These are phyloP conservation scores for Coturnix japonica DNA, from an alignment of 2,113 vertebrate species.

Conservation along the genomic window DNA sequence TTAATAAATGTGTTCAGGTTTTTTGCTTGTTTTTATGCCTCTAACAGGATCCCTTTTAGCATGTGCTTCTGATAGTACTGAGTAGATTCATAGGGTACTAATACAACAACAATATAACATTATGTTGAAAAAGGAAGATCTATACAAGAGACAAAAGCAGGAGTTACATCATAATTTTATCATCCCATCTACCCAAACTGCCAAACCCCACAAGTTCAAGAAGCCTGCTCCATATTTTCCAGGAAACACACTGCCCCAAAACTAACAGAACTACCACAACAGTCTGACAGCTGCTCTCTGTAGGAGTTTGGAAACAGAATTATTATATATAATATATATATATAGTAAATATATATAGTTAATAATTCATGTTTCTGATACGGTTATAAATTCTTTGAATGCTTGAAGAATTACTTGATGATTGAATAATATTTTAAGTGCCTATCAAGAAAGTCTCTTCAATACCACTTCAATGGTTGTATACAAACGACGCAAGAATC, in stretches of 20 bases:
- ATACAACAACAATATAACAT: background rate
- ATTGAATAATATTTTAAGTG: background rate
- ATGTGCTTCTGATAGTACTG: background rate
- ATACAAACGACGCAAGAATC: background rate
- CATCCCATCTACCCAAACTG: background rate
- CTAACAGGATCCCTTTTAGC: background rate
- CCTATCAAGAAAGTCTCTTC: background rate
- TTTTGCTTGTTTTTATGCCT: background rate
- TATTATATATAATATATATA: background rate
- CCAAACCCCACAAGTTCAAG: background rate
- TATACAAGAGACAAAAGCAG: background rate
- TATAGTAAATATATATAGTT: background rate
- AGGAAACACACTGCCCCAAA: background rate
- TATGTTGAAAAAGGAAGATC: background rate
- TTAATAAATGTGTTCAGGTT: background rate
- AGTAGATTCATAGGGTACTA: background rate
- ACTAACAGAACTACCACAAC: background rate
- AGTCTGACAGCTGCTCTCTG: background rate
- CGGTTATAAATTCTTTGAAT: background rate
- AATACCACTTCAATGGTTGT: background rate
- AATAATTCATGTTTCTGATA: background rate
- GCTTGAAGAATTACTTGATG: background rate
- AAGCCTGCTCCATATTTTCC: background rate
- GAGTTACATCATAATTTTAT: rapidly evolving
- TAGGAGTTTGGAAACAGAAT: background rate